Evolutionary conservation across 2,113 vertebrate genomes (phyloP).

Genomic region (Peromyscus californicus): DNA sequence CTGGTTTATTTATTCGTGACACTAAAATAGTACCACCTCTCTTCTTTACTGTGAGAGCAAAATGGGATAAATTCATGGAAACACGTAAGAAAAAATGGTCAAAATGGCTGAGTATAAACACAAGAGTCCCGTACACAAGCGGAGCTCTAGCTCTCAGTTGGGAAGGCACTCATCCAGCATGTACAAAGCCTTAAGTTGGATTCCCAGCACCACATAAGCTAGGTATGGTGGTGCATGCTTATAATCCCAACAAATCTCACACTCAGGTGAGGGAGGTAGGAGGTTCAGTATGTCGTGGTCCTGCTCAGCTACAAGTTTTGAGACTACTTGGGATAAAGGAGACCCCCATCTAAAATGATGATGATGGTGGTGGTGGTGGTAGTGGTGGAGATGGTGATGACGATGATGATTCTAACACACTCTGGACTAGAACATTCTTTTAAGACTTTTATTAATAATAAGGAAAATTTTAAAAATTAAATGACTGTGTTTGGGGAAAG

Average conservation of each 20-base stretch:
- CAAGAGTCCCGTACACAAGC: background rate
- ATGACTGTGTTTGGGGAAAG: background rate
- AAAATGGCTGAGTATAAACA: slow-evolving; percentile 15
- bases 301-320: background rate
- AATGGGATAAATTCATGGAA: slow-evolving; percentile 7
- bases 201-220: background rate
- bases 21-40: slow-evolving; percentile 28
- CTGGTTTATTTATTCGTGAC: background rate
- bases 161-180: no score
- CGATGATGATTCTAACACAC: background rate
- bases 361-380: background rate
- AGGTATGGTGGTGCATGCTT: background rate
- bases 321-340: background rate
- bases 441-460: background rate
- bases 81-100: background rate
- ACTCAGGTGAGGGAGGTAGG: background rate
- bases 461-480: background rate
- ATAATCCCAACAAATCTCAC: background rate
- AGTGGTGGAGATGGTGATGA: background rate
- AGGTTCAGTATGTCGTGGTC: no score
- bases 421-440: background rate
- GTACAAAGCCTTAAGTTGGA: background rate
- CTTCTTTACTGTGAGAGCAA: slow-evolving; percentile 47
- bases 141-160: no score
- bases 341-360: background rate